Percentiles rank a stretch among this genome's conserved stretches.
phyloP scores from a whole-genome alignment of 2,888 invertebrate genomes.

The Lasius platythorax region DNA sequence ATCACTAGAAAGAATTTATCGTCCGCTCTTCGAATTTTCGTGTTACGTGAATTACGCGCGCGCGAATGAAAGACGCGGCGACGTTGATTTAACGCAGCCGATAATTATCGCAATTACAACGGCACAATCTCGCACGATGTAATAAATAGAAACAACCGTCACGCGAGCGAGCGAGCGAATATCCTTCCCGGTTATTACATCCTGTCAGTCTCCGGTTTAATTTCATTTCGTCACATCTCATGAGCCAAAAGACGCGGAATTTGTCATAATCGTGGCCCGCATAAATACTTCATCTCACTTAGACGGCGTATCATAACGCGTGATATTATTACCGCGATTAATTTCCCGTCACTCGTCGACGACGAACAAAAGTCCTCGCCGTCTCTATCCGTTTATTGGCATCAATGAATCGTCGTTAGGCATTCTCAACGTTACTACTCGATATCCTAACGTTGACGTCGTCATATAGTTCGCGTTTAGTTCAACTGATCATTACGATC shows the following conservation, averaged over 20 bases:
- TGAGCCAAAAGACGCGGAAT: constrained; percentile 27
- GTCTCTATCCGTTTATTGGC: constrained; percentile 46
- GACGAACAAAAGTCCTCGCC: constrained; percentile 10
- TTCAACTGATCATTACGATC: constrained; percentile 10
- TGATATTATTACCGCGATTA: constrained; percentile 48
- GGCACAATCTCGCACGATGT: constrained; percentile 27
- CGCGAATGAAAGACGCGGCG: constrained; percentile 24
- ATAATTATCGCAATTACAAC: constrained; percentile 57
- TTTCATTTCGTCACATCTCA: constrained; percentile 28
- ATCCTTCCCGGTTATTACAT: constrained; percentile 30
- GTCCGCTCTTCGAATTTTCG: background rate
- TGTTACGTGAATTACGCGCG: background rate
- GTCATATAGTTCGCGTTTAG: background rate
- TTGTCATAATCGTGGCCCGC: constrained; percentile 33
- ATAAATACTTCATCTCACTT: constrained; percentile 27
- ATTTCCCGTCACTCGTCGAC: constrained; percentile 39
- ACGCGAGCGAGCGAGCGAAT: constrained; percentile 11
- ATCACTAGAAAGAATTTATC: background rate
- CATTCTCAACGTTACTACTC: constrained; percentile 5
- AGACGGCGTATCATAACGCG: constrained; percentile 19
- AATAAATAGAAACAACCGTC: constrained; percentile 54
- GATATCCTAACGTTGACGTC: constrained; percentile 1
- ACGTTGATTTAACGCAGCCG: constrained; percentile 50
- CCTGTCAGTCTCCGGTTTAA: constrained; percentile 44
- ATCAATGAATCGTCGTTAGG: constrained; percentile 41